These are phyloP conservation scores for Chrysolina americana DNA, from an alignment of 2,888 invertebrate species.

Conservation along the genomic window DNA sequence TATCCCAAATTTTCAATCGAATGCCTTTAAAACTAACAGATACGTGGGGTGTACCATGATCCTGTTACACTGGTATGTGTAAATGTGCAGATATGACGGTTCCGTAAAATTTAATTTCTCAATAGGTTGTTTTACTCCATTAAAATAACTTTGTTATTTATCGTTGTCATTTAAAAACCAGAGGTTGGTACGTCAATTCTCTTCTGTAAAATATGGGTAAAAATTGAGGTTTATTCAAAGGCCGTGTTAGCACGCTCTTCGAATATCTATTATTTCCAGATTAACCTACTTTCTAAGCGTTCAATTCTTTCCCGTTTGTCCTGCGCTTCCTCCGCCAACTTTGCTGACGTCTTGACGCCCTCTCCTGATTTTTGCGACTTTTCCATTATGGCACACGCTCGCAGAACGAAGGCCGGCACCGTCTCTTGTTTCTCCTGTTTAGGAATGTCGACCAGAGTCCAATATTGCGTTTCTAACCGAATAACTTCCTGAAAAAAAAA, in stretches of 20 bases:
- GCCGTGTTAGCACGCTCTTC: background rate
- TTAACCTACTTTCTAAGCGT: constrained; percentile 82
- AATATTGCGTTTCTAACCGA: constrained; percentile 92
- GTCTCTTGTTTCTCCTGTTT: constrained; percentile 95
- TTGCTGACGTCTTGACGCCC: constrained; percentile 88
- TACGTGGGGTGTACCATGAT: too few relatives aligned
- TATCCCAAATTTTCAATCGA: too few relatives aligned
- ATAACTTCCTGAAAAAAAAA: constrained; percentile 82
- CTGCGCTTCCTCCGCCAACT: constrained; percentile 89
- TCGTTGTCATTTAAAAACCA: background rate
- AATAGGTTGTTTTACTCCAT: too few relatives aligned
- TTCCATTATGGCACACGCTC: constrained; percentile 93
- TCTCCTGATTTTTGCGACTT: constrained; percentile 92
- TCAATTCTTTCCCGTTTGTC: constrained; percentile 88
- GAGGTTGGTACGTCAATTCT: background rate
- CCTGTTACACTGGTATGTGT: too few relatives aligned
- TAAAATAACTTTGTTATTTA: too few relatives aligned
- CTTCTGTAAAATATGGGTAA: background rate
- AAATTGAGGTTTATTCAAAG: background rate
- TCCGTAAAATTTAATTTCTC: too few relatives aligned
- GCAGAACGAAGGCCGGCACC: constrained; percentile 90
- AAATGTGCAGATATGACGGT: too few relatives aligned
- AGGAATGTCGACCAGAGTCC: constrained; percentile 94
- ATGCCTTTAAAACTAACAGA: too few relatives aligned
- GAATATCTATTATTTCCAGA: constrained; percentile 11